Base-by-base conservation (phyloP, 1,140 invertebrate species). In the Orchestia grillus region DNA sequence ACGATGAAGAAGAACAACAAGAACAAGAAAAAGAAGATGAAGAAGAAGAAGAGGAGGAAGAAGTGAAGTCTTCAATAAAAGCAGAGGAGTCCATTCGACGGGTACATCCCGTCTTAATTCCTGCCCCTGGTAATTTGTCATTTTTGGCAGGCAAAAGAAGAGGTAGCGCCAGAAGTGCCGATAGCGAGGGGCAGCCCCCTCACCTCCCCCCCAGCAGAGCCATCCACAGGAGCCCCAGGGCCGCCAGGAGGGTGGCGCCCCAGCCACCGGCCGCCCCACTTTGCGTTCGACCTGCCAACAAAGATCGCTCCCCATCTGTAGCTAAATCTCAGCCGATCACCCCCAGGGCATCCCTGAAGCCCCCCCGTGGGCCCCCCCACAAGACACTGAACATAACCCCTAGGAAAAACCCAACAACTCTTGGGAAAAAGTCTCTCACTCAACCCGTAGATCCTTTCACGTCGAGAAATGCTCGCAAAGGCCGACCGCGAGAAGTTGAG, bases 1-100 rank as follows among this genome's bases (percentile, higher is more conserved):
- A 62, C 40, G 96, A 44, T 92, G 87, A 77, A 91, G 88, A 94
- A 96, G 36, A 94, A 62, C 87, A 94, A n/a, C 45, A 41, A 36
- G 36, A 94, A n/a, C n/a, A n/a, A 41, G 90, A 44, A 44, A 19
- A 92, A 44, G 41, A 23, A 43, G 90, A 28, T 40, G 23, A 77
- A 43, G 88, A 1, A n/a, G 87, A 57, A 77, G 44, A 1, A 77
- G 40, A 42, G 44, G 95, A 3, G 28, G n/a, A 96, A 44, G 57
- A 44, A 87, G 57, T 44, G 42, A 77, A n/a, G 28, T 62, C 43
- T 44, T 16, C 53, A 41, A 44, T 42, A 15, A 43, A 53, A 96
- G 42, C 8, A 43, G 41, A 43, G 44, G 0, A 41, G 90, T 15
- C 87, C 23, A 96, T 44, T 42, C 44, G 57, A 43, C 11, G 42